These are phyloP conservation scores for Lithobius niger DNA, from an alignment of 1,140 invertebrate genomes.

Conservation along the genomic window DNA sequence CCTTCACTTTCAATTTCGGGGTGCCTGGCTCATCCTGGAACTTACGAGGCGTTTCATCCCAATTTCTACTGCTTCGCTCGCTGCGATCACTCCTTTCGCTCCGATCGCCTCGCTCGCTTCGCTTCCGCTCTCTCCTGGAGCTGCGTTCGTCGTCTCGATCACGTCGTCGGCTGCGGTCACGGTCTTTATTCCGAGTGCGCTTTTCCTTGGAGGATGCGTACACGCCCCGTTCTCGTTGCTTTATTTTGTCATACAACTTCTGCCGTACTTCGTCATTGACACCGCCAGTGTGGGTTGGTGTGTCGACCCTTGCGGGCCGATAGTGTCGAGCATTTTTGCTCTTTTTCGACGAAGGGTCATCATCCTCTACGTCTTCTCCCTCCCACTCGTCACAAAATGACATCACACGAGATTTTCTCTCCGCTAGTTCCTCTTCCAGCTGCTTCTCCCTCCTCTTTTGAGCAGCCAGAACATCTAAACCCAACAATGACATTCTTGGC, in stretches of 20 bases:
- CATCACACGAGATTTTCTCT: constrained; percentile 33
- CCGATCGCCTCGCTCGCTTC: no score
- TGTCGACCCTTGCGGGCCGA: constrained; percentile 62
- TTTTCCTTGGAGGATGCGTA: constrained; percentile 40
- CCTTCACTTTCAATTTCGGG: constrained; percentile 49
- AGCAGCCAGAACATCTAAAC: constrained; percentile 71
- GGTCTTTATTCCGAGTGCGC: no score
- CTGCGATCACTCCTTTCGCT: constrained; percentile 23
- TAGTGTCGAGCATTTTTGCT: constrained; percentile 46
- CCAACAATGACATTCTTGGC: constrained; percentile 56
- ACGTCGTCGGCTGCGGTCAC: no score
- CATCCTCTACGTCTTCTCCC: constrained; percentile 21
- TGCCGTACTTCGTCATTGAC: constrained; percentile 63
- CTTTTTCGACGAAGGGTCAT: constrained; percentile 21
- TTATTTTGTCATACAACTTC: constrained; percentile 50
- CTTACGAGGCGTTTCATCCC: constrained; percentile 47
- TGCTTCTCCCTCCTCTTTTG: constrained; percentile 43
- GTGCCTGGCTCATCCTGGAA: constrained; percentile 69
- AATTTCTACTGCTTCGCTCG: constrained; percentile 30
- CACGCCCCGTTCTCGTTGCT: constrained; percentile 39
- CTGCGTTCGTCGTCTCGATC: constrained; percentile 29
- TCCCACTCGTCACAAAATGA: constrained; percentile 45
- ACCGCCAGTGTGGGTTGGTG: constrained; percentile 83
- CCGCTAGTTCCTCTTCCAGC: constrained; percentile 29
- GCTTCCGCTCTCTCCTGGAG: no score